phyloP scores from a whole-genome alignment of 2,888 invertebrate species.

The Masnerella sp. region DNA sequence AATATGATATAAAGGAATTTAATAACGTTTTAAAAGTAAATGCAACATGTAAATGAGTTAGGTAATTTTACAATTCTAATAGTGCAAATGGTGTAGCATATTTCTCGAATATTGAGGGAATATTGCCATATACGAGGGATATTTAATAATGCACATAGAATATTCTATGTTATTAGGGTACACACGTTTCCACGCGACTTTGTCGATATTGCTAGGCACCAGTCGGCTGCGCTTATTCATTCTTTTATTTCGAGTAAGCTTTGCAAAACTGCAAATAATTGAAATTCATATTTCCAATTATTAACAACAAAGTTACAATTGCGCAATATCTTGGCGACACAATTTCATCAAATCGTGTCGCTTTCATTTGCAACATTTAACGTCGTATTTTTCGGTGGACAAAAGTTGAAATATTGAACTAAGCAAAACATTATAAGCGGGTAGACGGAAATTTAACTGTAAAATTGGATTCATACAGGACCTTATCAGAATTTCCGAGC shows the following conservation, averaged over 20 bases:
- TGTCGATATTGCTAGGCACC: constrained; percentile 24
- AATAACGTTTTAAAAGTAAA: background rate
- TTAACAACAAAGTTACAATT: background rate
- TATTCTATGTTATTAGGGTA: constrained; percentile 34
- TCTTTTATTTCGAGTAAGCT: constrained; percentile 14
- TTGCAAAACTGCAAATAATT: constrained; percentile 20
- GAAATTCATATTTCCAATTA: constrained; percentile 5
- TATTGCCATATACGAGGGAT: constrained; percentile 18
- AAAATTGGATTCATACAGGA: constrained; percentile 6
- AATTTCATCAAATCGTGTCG: no score
- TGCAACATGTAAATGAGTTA: constrained; percentile 5
- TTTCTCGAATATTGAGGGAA: constrained; percentile 26
- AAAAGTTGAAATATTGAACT: background rate
- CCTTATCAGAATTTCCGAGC: constrained; percentile 9
- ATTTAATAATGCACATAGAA: constrained; percentile 34
- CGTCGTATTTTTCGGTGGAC: no score
- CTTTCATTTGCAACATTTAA: no score
- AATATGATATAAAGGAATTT: no score
- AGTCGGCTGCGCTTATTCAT: constrained; percentile 7
- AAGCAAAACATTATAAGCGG: constrained; percentile 2
- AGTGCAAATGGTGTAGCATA: background rate
- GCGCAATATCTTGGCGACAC: no score
- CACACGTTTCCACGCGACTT: constrained; percentile 22
- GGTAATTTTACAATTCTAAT: constrained; percentile 24
- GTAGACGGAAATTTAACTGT: constrained; percentile 3